phyloP scores from a whole-genome alignment of 2,888 invertebrate genomes.

The Thyatira batis region DNA sequence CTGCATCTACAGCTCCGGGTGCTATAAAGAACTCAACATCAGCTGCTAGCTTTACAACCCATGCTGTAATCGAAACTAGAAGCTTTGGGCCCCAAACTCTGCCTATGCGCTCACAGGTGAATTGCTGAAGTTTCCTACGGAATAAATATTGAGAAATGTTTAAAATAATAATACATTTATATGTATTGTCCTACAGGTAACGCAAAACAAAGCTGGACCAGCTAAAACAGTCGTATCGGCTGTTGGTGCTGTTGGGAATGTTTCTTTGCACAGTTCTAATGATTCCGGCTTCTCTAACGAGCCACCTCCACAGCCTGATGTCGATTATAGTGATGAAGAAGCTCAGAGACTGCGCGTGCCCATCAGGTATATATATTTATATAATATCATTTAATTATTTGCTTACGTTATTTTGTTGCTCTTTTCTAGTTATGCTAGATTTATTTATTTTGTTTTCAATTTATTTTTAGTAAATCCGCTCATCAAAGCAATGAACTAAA shows the following conservation, averaged over 20 bases:
- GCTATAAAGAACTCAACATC: conserved; percentile 83
- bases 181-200: conserved; percentile 43
- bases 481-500: conserved; percentile 62
- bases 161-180: neutral
- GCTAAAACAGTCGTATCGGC: conserved; percentile 74
- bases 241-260: conserved; percentile 84
- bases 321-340: conserved; percentile 95
- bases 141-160: neutral
- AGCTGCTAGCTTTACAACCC: conserved; percentile 81
- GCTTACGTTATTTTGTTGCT: conserved; percentile 47
- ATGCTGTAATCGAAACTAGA: conserved; percentile 73
- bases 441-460: conserved; percentile 50
- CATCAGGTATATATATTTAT: conserved; percentile 77
- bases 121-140: neutral
- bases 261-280: conserved; percentile 94
- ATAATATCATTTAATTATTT: conserved; percentile 22
- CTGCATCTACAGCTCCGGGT: conserved; percentile 56
- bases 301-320: conserved; percentile 92
- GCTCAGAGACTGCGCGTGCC: conserved; percentile 84
- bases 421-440: conserved; percentile 46
- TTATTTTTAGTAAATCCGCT: conserved; percentile 71
- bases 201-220: conserved; percentile 73
- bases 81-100: conserved; percentile 77
- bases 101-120: conserved; percentile 76
- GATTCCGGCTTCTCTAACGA: conserved; percentile 96